Evolutionary conservation across 2,113 vertebrate genomes (phyloP), one percentile per base, ranked within the genome.

Genomic region (Catharus bicknelli): DNA sequence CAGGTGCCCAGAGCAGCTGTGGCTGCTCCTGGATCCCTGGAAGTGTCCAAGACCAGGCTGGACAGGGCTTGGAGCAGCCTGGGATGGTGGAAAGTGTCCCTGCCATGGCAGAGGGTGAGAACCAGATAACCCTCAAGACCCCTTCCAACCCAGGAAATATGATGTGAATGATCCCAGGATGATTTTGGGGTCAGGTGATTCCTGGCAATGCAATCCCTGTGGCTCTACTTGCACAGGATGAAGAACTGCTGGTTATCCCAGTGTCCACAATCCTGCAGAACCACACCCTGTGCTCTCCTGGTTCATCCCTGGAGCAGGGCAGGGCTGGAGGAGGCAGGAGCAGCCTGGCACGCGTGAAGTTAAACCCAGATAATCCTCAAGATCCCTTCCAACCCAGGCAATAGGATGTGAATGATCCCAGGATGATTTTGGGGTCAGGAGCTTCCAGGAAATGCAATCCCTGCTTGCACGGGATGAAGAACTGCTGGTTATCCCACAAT

Each of bases 21-120:
- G 47, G 47, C 20, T 82, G 47, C 11, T 17, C 25, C 38, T 66
- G 36, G 43, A 61, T 40, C 20, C 40, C 69, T 88, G 54, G 29
- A 0, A 68, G 11, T 48, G 25, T 0, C 17, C 40, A 32, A 62
- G 48, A 34, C 21, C 62, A 22, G 47, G 8, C 0, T 68, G 13
- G 40, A 47, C 0, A 0, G 10, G 7, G 13, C 3, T 54, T 13
- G 29, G 25, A 36, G 34, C 25, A 32, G 0, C 7, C 21, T 55
- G 63, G 42, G 7, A 1, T 0, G 1, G 8, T 36, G 55, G 17
- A 19, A 68, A 1, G 0, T 42, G 29, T 32, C n/a, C 38, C 29
- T 68, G 16, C 11, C 55, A 34, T 14, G 23, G 13, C 12, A 70
- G 16, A 6, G 32, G 13, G 4, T 27, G 38, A 62, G n/a, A 62